These are phyloP conservation scores for Hydrozoanthus tunicans DNA, from an alignment of 64 coral and sea anemone species.

Conservation along the genomic window DNA sequence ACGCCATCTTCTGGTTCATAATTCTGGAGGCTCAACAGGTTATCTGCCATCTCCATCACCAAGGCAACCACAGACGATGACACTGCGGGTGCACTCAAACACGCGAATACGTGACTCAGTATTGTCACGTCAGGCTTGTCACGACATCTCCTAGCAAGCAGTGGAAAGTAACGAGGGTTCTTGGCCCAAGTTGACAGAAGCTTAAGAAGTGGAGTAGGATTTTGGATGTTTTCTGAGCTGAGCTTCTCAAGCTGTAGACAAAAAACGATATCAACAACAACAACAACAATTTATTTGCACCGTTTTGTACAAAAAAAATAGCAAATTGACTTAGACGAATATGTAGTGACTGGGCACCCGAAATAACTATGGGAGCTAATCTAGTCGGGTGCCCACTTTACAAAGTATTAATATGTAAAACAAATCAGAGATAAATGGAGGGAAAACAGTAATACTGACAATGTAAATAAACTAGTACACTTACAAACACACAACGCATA, in stretches of 20 bases:
- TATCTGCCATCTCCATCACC: slow-evolving; percentile 97
- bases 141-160: slow-evolving; percentile 60
- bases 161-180: slow-evolving; percentile 65
- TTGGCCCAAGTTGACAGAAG: slow-evolving; percentile 79
- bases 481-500: no score
- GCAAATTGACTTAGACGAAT: no score
- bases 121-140: slow-evolving; percentile 66
- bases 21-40: slow-evolving; percentile 55
- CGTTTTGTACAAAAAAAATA: no score
- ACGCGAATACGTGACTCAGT: slow-evolving; percentile 73
- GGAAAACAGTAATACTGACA: no score
- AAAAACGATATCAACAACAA: neutral
- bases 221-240: slow-evolving; percentile 72
- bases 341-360: no score
- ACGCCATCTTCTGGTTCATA: slow-evolving; percentile 19
- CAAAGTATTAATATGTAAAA: no score
- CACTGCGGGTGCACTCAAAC: slow-evolving; percentile 64
- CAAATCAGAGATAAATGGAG: no score
- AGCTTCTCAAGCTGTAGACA: slow-evolving; percentile 71
- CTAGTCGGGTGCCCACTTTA: no score
- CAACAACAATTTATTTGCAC: no score
- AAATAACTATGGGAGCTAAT: no score
- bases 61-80: slow-evolving; percentile 70
- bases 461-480: no score
- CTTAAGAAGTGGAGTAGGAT: slow-evolving; percentile 84